phyloP scores from a whole-genome alignment of 2,888 invertebrate species.

The Sarcophaga variegata region DNA sequence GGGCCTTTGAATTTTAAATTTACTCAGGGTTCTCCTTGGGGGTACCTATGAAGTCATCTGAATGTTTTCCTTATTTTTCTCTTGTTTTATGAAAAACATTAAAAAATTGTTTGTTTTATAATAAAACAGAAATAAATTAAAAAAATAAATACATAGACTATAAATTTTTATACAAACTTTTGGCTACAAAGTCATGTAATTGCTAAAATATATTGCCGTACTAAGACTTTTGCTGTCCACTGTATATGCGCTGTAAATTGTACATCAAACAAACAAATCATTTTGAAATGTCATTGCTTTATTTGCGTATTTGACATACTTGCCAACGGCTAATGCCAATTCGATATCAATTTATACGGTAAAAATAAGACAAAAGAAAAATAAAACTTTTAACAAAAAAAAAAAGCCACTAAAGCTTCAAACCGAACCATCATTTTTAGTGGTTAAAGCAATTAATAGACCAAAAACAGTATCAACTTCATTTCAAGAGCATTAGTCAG shows the following conservation, averaged over 20 bases:
- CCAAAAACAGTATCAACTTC: slow-evolving; percentile 69
- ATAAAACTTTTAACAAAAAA: slow-evolving; percentile 32
- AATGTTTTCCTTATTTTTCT: too few species aligned
- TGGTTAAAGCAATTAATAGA: slow-evolving; percentile 69
- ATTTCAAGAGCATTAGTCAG: slow-evolving; percentile 68
- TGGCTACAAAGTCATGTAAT: too few species aligned
- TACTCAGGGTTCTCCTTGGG: too few species aligned
- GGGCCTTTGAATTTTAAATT: too few species aligned
- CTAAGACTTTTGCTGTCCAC: too few species aligned
- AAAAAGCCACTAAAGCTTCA: slow-evolving; percentile 11
- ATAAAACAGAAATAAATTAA: too few species aligned
- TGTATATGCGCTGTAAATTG: neutral
- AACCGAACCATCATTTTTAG: slow-evolving; percentile 44
- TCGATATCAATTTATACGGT: slow-evolving; percentile 33
- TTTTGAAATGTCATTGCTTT: slow-evolving; percentile 63
- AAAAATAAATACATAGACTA: too few species aligned
- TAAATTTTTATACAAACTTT: too few species aligned
- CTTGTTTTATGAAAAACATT: too few species aligned
- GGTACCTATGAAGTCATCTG: too few species aligned
- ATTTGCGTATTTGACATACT: slow-evolving; percentile 67
- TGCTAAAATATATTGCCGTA: too few species aligned
- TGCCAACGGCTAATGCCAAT: slow-evolving; percentile 64
- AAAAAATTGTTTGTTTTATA: too few species aligned
- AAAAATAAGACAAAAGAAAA: slow-evolving; percentile 13
- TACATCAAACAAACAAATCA: slow-evolving; percentile 44